Percentiles rank a stretch among this genome's conserved stretches.
Conservation (phyloP, 2,888 invertebrate genomes). For the Pristionchus entomophagus region DNA sequence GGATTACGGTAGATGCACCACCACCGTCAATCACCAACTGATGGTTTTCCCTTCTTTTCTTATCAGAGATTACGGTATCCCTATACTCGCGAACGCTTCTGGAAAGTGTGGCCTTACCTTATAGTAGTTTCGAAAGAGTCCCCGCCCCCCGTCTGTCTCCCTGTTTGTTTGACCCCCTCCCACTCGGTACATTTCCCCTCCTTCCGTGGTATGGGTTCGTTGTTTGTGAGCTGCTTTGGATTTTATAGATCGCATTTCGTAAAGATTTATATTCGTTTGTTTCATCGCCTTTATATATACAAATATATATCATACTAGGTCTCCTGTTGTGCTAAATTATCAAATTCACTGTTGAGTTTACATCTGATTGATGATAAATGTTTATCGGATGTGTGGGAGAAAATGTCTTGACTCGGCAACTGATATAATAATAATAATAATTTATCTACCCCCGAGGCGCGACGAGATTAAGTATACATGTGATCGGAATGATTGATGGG, state of each 20-base stretch:
- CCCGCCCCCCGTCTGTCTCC: no score
- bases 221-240: not conserved
- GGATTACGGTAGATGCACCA: slow-evolving; percentile 5
- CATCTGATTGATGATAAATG: slow-evolving; percentile 24
- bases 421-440: no score
- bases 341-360: slow-evolving; percentile 34
- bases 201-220: slow-evolving; percentile 17
- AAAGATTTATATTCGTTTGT: not conserved
- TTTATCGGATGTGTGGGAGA: no score
- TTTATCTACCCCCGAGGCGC: no score
- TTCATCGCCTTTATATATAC: not conserved
- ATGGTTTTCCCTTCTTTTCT: not conserved
- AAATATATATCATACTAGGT: not conserved
- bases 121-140: not conserved
- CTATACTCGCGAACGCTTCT: not conserved
- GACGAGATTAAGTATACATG: no score
- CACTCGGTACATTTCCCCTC: slow-evolving; percentile 5
- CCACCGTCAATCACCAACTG: not conserved
- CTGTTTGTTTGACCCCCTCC: not conserved
- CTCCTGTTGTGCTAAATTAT: slow-evolving; percentile 32
- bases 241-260: slow-evolving; percentile 30
- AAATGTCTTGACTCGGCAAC: no score
- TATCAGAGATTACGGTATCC: not conserved
- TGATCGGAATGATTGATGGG: no score
- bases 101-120: not conserved